These are phyloP conservation scores for Ditula angustiorana DNA, from an alignment of 2,888 invertebrate species.

Conservation along the genomic window DNA sequence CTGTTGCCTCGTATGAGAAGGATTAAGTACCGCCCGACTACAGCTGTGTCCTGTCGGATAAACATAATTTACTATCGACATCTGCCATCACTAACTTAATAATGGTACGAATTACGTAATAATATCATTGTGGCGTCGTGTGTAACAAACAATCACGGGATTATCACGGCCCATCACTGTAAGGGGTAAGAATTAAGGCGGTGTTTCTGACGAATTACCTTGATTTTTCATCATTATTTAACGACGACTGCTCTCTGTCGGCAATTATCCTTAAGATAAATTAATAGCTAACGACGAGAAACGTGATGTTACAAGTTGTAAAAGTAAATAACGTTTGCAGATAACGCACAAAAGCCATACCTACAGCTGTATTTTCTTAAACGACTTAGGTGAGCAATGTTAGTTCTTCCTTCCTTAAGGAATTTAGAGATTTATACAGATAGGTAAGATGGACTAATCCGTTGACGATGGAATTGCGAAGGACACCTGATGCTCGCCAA, in stretches of 20 bases:
- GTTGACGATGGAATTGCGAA: conserved; percentile 75
- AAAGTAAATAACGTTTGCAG: neutral
- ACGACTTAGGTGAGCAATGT: conserved; percentile 65
- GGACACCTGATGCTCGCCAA: conserved; percentile 76
- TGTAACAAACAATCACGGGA: conserved; percentile 28
- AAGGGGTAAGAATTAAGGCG: neutral
- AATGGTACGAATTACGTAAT: conserved; percentile 49
- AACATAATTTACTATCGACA: conserved; percentile 78
- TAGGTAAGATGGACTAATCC: conserved; percentile 73
- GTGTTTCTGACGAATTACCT: conserved; percentile 9
- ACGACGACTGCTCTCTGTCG: conserved; percentile 25
- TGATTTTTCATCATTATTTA: conserved; percentile 18
- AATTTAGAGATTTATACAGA: conserved; percentile 69
- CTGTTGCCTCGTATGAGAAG: conserved; percentile 60
- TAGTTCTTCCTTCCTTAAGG: conserved; percentile 48
- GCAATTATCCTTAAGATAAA: conserved; percentile 55
- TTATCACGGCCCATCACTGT: conserved; percentile 19
- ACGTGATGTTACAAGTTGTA: neutral
- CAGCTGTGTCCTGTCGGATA: conserved; percentile 76
- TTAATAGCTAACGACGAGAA: neutral
- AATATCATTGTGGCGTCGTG: conserved; percentile 22
- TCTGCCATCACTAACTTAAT: conserved; percentile 72
- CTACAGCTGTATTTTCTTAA: conserved; percentile 41
- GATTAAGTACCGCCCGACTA: conserved; percentile 68
- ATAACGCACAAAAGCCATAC: too few species aligned